A percentile compares a stretch with the other conserved stretches of the same genome.
Conservation (phyloP, 64 coral and sea anemone species). For the Pocillopora damicornis region DNA sequence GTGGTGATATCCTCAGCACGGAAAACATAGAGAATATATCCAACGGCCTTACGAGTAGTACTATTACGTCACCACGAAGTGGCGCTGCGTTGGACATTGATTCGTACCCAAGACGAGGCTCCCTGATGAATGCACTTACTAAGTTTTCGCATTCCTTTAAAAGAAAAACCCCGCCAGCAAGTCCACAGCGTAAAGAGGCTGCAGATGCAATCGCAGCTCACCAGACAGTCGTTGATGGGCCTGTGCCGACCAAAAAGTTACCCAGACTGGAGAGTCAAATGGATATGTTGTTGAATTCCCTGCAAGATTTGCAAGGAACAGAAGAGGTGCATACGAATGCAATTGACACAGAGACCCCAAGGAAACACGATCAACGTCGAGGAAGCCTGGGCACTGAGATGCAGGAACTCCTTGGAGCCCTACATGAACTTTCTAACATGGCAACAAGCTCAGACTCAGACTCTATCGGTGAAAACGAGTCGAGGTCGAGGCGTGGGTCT, state of each 20-base stretch:
- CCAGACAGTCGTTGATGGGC: not conserved
- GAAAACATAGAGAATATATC: not conserved
- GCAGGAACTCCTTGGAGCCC: conserved; percentile 22
- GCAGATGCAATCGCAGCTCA: not conserved
- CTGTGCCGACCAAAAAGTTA: not conserved
- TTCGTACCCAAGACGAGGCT: not conserved
- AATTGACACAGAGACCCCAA: not conserved
- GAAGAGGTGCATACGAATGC: not conserved
- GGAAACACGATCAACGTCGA: conserved; percentile 22
- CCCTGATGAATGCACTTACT: not conserved
- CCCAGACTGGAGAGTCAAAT: conserved; percentile 15
- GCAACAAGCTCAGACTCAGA: conserved; percentile 31
- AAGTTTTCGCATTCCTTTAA: conserved; percentile 24
- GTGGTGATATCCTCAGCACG: conserved; percentile 6
- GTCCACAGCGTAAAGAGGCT: conserved; percentile 13
- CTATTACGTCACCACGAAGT: not conserved
- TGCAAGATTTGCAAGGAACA: conserved; percentile 11
- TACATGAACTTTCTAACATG: conserved; percentile 16
- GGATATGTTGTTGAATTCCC: conserved; percentile 36
- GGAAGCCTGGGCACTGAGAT: conserved; percentile 26
- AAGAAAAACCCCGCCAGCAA: conserved; percentile 17
- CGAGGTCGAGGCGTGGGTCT: conserved; percentile 11
- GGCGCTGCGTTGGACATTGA: not conserved
- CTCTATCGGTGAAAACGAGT: conserved; percentile 20
- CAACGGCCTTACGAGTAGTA: not conserved